Evolutionary conservation across 1,140 invertebrate species (phyloP).

Genomic region (Leptopilina clavipes): DNA sequence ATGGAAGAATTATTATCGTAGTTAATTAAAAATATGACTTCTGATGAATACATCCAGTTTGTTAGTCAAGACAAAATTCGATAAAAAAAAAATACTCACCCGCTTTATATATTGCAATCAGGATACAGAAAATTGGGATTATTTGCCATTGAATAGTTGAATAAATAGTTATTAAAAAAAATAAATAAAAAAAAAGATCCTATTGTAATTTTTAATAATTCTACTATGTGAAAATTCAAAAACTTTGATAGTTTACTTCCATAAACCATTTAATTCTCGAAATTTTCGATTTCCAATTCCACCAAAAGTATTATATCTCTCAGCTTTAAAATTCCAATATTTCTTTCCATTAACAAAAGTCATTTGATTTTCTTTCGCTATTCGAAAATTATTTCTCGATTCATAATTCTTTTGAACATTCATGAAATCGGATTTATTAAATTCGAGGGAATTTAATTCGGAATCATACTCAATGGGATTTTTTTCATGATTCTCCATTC

Average conservation of each 20-base stretch:
- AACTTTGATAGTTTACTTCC: too few relatives aligned
- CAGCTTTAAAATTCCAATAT: constrained; percentile 51
- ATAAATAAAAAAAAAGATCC: too few relatives aligned
- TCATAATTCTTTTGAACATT: not conserved
- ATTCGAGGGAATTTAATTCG: constrained; percentile 60
- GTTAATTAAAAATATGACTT: too few relatives aligned
- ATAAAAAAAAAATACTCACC: constrained; percentile 17
- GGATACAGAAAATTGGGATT: not conserved
- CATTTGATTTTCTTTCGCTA: constrained; percentile 39
- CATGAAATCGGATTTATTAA: constrained; percentile 41
- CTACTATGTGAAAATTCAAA: too few relatives aligned
- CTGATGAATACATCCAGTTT: not conserved
- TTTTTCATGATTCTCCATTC: not conserved
- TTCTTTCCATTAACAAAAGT: constrained; percentile 46
- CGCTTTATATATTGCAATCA: not conserved
- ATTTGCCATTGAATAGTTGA: not conserved
- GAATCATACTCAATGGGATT: constrained; percentile 53
- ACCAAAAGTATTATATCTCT: constrained; percentile 64
- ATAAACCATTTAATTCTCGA: not conserved
- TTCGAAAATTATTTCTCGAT: constrained; percentile 6
- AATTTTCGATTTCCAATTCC: constrained; percentile 54
- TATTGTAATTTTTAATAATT: too few relatives aligned
- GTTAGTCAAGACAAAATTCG: constrained; percentile 22
- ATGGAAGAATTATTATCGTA: too few relatives aligned
- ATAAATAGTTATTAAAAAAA: too few relatives aligned